phyloP scores from a whole-genome alignment of 2,888 invertebrate genomes.

The Adelphocoris suturalis region DNA sequence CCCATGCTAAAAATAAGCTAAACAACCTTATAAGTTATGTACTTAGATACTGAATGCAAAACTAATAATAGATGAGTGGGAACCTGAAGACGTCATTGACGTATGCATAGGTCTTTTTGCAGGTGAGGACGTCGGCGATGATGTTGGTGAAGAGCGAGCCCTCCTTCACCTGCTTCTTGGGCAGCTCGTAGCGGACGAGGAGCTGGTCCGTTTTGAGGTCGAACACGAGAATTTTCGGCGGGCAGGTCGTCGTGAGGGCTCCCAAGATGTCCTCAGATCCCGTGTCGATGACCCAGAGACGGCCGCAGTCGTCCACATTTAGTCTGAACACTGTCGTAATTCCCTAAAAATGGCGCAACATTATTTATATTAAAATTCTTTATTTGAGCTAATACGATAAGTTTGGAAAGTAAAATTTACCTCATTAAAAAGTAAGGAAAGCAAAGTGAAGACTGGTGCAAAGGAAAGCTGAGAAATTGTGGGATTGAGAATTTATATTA shows the following conservation, averaged over 20 bases:
- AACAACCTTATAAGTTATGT: too few species aligned
- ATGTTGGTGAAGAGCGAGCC: conserved; percentile 87
- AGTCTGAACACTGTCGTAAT: conserved; percentile 76
- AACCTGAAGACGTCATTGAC: conserved; percentile 81
- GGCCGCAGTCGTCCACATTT: conserved; percentile 84
- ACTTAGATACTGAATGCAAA: not conserved
- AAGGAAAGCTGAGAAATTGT: too few species aligned
- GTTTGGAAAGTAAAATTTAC: too few species aligned
- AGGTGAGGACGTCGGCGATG: conserved; percentile 85
- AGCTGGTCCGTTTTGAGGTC: conserved; percentile 86
- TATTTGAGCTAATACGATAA: too few species aligned
- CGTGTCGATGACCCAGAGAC: conserved; percentile 89
- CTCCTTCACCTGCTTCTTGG: conserved; percentile 81
- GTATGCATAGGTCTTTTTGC: conserved; percentile 87
- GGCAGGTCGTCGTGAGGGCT: conserved; percentile 80
- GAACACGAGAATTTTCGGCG: conserved; percentile 85
- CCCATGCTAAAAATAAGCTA: too few species aligned
- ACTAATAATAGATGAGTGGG: not conserved
- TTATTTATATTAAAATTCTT: too few species aligned
- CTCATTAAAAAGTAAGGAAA: too few species aligned
- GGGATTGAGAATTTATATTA: too few species aligned
- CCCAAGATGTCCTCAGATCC: conserved; percentile 84
- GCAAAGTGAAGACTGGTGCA: too few species aligned
- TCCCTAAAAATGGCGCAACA: not conserved
- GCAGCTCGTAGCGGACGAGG: conserved; percentile 84